A percentile compares a stretch with the other conserved stretches of the same genome.
Conservation (phyloP, 1,140 invertebrate species). For the Sweltsa coloradensis region DNA sequence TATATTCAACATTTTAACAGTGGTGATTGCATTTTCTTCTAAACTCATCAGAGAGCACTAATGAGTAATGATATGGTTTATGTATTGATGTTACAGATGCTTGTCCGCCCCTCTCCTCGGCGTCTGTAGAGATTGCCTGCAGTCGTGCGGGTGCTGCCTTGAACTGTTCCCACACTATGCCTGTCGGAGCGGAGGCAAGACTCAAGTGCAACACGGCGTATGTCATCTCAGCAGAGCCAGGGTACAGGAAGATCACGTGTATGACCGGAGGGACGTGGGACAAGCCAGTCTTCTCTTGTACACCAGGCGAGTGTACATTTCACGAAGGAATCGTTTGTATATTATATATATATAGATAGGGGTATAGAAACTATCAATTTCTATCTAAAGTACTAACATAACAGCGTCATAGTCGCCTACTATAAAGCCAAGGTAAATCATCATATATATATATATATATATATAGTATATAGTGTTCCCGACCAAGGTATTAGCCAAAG, state of each 20-base stretch:
- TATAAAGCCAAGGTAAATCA: too few species aligned
- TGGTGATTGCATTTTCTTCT: too few species aligned
- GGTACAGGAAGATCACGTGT: constrained; percentile 20
- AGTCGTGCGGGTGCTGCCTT: constrained; percentile 15
- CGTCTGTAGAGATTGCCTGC: constrained; percentile 20
- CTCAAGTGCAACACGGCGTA: constrained; percentile 23
- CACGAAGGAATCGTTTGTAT: not conserved
- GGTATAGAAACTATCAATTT: too few species aligned
- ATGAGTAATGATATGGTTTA: too few species aligned
- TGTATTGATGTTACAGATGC: constrained; percentile 17
- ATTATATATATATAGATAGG: constrained; percentile 8
- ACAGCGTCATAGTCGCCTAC: too few species aligned
- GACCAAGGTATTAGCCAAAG: too few species aligned
- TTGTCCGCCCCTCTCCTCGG: constrained; percentile 17
- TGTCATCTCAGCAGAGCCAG: constrained; percentile 22
- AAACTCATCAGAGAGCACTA: too few species aligned
- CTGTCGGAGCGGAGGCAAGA: constrained; percentile 18
- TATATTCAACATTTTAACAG: too few species aligned
- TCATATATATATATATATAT: constrained; percentile 7
- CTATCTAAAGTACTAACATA: too few species aligned
- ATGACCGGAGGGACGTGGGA: constrained; percentile 20
- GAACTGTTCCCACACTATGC: constrained; percentile 18
- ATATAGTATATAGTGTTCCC: too few species aligned
- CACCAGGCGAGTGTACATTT: constrained; percentile 17
- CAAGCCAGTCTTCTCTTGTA: constrained; percentile 19